A percentile compares a stretch with the other conserved stretches of the same genome.
These are phyloP conservation scores for Enteromius treurensis DNA, from an alignment of 2,797 vertebrate genomes.

Conservation along the genomic window DNA sequence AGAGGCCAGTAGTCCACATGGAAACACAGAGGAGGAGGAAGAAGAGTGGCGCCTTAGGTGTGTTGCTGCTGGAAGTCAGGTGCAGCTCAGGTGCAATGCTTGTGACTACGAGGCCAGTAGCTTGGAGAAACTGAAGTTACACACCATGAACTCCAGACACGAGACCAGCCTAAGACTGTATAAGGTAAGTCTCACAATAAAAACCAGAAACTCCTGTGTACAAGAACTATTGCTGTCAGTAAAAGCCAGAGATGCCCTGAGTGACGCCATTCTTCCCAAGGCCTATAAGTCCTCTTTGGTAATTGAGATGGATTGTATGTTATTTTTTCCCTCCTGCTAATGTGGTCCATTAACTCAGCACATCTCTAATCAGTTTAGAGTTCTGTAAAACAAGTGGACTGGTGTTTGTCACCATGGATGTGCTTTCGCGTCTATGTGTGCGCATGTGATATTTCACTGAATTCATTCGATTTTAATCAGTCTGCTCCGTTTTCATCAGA, in stretches of 20 bases:
- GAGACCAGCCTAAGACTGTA: slow-evolving; percentile 94
- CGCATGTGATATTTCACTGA: slow-evolving; percentile 19
- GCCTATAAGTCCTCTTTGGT: slow-evolving; percentile 64
- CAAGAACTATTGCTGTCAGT: slow-evolving; percentile 19
- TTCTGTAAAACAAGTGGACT: slow-evolving; percentile 86
- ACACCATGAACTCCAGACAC: slow-evolving; percentile 91
- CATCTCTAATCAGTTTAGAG: slow-evolving; percentile 90
- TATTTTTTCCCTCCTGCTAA: slow-evolving; percentile 87
- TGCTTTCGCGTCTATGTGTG: slow-evolving; percentile 1
- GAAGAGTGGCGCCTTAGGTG: slow-evolving; percentile 87
- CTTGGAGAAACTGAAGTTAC: slow-evolving; percentile 93
- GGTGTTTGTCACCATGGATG: slow-evolving; percentile 75
- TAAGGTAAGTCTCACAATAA: slow-evolving; percentile 76
- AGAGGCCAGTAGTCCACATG: slow-evolving; percentile 78
- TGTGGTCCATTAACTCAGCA: slow-evolving; percentile 89
- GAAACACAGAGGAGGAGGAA: slow-evolving; percentile 84
- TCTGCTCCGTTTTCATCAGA: slow-evolving; percentile 13
- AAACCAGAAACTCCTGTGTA: neutral
- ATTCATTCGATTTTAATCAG: slow-evolving; percentile 24
- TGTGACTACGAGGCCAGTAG: slow-evolving; percentile 97
- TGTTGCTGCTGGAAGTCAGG: slow-evolving; percentile 91
- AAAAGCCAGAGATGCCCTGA: slow-evolving; percentile 34
- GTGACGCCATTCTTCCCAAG: slow-evolving; percentile 50
- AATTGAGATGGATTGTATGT: slow-evolving; percentile 89
- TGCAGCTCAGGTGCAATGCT: slow-evolving; percentile 94